Evolutionary conservation across 2,888 invertebrate genomes (phyloP).

Genomic region (Gryllus longicercus): DNA sequence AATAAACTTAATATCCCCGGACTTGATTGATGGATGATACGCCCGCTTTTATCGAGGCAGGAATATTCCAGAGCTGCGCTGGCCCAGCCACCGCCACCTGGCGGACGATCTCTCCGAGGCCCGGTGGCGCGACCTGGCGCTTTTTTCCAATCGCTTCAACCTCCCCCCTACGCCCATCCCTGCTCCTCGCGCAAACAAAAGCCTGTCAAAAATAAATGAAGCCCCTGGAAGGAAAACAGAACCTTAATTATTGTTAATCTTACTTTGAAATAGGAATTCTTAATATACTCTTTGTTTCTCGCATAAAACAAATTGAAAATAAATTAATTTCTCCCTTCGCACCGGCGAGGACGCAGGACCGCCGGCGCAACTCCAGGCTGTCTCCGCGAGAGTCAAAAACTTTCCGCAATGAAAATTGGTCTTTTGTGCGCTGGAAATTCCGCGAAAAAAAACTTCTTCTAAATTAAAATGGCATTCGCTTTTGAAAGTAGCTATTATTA

Average conservation of each 20-base stretch:
- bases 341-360: neutral
- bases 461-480: slow-evolving; percentile 17
- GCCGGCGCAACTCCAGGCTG: neutral
- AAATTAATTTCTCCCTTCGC: slow-evolving; percentile 17
- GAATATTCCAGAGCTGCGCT: too few species aligned
- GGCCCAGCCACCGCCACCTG: too few species aligned
- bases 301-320: slow-evolving; percentile 17
- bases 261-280: slow-evolving; percentile 4
- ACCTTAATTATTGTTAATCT: slow-evolving; percentile 7
- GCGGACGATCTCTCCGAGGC: too few species aligned
- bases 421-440: slow-evolving; percentile 17
- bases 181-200: neutral
- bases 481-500: slow-evolving; percentile 17
- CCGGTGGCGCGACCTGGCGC: too few species aligned
- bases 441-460: slow-evolving; percentile 12
- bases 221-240: neutral
- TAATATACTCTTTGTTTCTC: slow-evolving; percentile 2
- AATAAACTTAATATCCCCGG: too few species aligned
- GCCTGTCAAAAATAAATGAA: slow-evolving; percentile 8
- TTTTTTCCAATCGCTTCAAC: neutral
- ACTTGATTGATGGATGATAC: too few species aligned
- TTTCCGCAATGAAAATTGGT: slow-evolving; percentile 10
- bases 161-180: neutral
- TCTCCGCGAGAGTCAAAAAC: neutral
- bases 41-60: too few species aligned